A percentile compares a stretch with the other conserved stretches of the same genome.
Conservation (phyloP, 2,797 vertebrate genomes). For the Fringilla coelebs region DNA sequence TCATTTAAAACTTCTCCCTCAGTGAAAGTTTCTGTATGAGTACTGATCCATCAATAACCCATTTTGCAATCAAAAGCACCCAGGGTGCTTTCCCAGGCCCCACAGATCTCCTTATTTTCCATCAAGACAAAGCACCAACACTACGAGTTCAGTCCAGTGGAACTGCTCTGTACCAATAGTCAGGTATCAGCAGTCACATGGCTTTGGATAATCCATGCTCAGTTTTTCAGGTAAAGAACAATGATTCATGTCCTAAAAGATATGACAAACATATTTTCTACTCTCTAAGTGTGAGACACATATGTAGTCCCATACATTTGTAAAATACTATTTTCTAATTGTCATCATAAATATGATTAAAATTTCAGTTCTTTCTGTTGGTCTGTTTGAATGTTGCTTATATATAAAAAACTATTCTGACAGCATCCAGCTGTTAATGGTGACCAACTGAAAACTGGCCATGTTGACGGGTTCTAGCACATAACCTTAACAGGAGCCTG, state of each 20-base stretch:
- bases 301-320: accelerated
- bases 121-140: not conserved
- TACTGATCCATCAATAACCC: conserved; percentile 32
- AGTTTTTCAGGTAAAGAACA: not conserved
- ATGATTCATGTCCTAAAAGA: not conserved
- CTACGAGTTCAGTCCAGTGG: not conserved
- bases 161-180: not conserved
- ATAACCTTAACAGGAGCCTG: not conserved
- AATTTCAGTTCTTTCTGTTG: not conserved
- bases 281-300: not conserved
- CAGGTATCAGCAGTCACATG: not conserved
- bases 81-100: conserved; percentile 54
- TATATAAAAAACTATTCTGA: not conserved
- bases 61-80: conserved; percentile 2
- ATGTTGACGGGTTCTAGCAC: not conserved
- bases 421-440: not conserved
- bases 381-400: not conserved
- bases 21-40: conserved; percentile 49
- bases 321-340: not conserved
- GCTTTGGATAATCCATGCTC: not conserved
- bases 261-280: not conserved
- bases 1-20: conserved; percentile 19
- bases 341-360: not conserved
- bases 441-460: not conserved
- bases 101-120: conserved; percentile 46